These are phyloP conservation scores for Phocides pigmalion DNA, from an alignment of 1,140 invertebrate genomes.

Conservation along the genomic window DNA sequence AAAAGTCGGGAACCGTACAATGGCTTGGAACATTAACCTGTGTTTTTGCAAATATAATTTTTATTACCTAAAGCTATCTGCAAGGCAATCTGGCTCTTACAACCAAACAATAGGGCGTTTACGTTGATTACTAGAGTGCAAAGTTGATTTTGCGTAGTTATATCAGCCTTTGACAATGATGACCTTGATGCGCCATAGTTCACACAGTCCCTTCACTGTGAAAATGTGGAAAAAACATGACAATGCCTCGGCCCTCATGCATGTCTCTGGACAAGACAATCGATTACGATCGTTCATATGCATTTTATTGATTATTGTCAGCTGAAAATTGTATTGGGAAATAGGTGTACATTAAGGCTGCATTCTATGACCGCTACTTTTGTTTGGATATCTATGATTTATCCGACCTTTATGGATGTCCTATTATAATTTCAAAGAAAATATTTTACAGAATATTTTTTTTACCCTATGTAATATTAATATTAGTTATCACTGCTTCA, in stretches of 20 bases:
- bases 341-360: conserved; percentile 55
- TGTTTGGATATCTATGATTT: conserved; percentile 21
- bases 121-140: conserved; percentile 16
- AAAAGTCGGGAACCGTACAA: conserved; percentile 48
- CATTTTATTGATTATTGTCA: conserved; percentile 78
- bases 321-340: conserved; percentile 69
- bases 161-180: conserved; percentile 70
- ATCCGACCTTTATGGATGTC: conserved; percentile 6
- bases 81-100: conserved; percentile 38
- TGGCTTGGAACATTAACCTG: conserved; percentile 40
- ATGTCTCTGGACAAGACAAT: conserved; percentile 72
- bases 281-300: conserved; percentile 69
- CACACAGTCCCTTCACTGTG: conserved; percentile 80
- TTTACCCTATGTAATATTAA: conserved; percentile 1
- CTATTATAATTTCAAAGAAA: neutral
- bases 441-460: conserved; percentile 13
- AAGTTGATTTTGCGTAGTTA: conserved; percentile 56
- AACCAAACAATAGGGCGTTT: conserved; percentile 35
- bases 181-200: conserved; percentile 76
- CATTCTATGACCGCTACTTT: conserved; percentile 18
- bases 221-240: conserved; percentile 76
- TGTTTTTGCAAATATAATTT: conserved; percentile 28
- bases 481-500: too few relatives aligned
- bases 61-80: conserved; percentile 20
- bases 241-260: conserved; percentile 71